Evolutionary conservation across 2,888 invertebrate genomes (phyloP).

Genomic region (Peribatodes rhomboidaria): DNA sequence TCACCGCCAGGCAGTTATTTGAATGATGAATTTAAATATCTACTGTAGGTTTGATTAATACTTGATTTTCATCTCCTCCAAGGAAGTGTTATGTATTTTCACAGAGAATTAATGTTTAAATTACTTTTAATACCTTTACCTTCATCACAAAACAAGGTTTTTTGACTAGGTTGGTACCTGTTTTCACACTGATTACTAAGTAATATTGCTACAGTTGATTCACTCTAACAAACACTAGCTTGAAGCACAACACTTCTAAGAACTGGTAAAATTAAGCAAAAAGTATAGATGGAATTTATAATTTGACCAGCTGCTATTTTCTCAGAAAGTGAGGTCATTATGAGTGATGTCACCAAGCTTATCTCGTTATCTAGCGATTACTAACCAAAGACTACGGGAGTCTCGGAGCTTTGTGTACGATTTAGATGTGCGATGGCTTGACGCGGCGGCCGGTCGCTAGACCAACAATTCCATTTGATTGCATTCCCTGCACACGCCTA

Average conservation of each 20-base stretch:
- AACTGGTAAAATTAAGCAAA: conserved; percentile 6
- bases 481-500: conserved; percentile 66
- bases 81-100: not conserved
- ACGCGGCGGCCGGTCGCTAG: conserved; percentile 50
- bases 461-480: conserved; percentile 56
- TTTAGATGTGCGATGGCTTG: conserved; percentile 22
- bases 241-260: not conserved
- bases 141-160: not conserved
- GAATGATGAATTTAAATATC: too few species aligned
- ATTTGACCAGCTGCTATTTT: conserved; percentile 7
- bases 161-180: too few species aligned
- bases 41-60: too few species aligned
- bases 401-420: conserved; percentile 15
- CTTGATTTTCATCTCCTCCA: too few species aligned
- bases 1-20: too few species aligned
- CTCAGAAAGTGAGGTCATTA: conserved; percentile 11
- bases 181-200: too few species aligned
- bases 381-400: not conserved
- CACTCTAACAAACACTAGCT: not conserved
- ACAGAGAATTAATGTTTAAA: not conserved
- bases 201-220: not conserved
- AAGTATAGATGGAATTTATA: not conserved
- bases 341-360: conserved; percentile 33
- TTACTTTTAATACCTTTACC: not conserved
- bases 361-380: conserved; percentile 22